Percentiles rank a stretch among this genome's conserved stretches.
phyloP scores from a whole-genome alignment of 2,797 vertebrate genomes.

The Novumbra hubbsi region DNA sequence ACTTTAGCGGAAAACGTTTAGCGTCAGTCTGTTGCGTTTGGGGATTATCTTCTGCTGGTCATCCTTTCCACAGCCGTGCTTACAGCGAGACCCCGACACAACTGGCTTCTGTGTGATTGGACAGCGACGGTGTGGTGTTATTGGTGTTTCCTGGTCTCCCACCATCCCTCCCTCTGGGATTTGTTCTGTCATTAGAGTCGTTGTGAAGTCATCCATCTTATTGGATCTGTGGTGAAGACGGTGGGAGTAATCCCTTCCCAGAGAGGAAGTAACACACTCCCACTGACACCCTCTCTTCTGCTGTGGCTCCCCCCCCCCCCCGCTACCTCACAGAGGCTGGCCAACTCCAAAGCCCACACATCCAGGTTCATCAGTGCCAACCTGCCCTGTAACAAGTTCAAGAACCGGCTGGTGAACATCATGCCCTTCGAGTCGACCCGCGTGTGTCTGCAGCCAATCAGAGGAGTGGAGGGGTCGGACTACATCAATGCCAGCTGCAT shows the following conservation, averaged over 20 bases:
- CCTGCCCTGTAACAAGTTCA: constrained; percentile 82
- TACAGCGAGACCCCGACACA: too few relatives aligned
- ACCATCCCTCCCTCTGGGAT: background rate
- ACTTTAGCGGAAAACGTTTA: too few relatives aligned
- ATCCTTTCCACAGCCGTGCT: too few relatives aligned
- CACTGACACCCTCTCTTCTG: constrained; percentile 6
- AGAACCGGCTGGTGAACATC: constrained; percentile 83
- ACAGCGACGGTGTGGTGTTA: background rate
- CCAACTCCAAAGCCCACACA: constrained; percentile 97
- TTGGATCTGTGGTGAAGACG: too few relatives aligned
- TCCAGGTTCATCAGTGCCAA: constrained; percentile 96
- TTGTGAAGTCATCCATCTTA: too few relatives aligned
- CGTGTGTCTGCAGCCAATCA: constrained; percentile 97
- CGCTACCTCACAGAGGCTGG: constrained; percentile 80
- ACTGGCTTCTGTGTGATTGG: background rate
- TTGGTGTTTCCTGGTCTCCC: background rate
- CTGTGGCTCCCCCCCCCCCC: constrained; percentile 14
- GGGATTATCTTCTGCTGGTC: too few relatives aligned
- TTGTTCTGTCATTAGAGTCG: background rate
- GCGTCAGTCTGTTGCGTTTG: too few relatives aligned
- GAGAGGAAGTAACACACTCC: background rate
- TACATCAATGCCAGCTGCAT: constrained; percentile 99
- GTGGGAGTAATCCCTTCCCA: background rate
- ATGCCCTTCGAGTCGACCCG: constrained; percentile 83
- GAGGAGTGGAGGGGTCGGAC: constrained; percentile 95